Evolutionary conservation across 2,888 invertebrate species (phyloP).

Genomic region (Plusia festucae): DNA sequence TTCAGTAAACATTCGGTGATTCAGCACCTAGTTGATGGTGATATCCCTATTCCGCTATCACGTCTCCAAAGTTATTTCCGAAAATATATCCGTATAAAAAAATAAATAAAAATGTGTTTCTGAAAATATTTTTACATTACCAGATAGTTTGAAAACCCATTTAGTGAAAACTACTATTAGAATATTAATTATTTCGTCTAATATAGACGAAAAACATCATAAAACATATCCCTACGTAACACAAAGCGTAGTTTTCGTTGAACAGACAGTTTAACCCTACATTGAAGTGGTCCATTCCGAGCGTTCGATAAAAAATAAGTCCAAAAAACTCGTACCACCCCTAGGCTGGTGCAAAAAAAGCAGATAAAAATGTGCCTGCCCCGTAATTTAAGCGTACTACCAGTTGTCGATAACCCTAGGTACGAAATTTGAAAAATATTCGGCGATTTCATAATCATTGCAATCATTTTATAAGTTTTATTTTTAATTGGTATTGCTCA

Average conservation of each 20-base stretch:
- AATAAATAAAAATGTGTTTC: background rate
- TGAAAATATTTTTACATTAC: background rate
- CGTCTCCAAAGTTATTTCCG: background rate
- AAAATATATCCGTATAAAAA: no score
- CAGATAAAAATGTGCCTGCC: conserved; percentile 83
- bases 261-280: conserved; percentile 81
- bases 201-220: conserved; percentile 41
- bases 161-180: conserved; percentile 42
- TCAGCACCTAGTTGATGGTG: background rate
- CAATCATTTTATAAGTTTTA: conserved; percentile 25
- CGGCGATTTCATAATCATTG: conserved; percentile 51
- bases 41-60: background rate
- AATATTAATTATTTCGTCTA: conserved; percentile 48
- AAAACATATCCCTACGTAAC: conserved; percentile 23
- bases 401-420: conserved; percentile 82
- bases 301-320: conserved; percentile 77
- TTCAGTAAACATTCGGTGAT: background rate
- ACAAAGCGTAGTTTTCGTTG: conserved; percentile 64
- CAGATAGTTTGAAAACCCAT: conserved; percentile 21
- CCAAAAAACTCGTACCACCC: conserved; percentile 83
- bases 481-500: background rate
- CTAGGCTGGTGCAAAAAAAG: conserved; percentile 84
- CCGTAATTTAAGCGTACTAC: conserved; percentile 87
- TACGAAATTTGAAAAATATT: conserved; percentile 61
- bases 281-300: conserved; percentile 74